Conservation (phyloP, 2,888 invertebrate species). For the Lithophane semibrunnea region DNA sequence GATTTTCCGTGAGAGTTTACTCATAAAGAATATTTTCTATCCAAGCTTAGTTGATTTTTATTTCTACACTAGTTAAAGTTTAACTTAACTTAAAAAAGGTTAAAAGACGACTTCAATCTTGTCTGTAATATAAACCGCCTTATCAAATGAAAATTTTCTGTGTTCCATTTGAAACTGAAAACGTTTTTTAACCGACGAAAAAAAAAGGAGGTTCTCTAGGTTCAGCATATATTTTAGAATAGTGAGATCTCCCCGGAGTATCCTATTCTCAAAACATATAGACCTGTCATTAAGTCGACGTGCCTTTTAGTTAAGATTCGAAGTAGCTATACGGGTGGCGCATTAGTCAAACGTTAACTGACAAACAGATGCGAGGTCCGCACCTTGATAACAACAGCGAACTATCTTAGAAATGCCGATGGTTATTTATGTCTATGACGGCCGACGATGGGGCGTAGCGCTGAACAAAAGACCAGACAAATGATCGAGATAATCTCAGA, state of each 20-base stretch:
- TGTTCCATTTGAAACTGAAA: background rate
- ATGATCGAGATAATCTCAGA: slow-evolving; percentile 85
- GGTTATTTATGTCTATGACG: slow-evolving; percentile 86
- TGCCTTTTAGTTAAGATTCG: slow-evolving; percentile 67
- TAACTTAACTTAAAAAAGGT: background rate
- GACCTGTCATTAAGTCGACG: slow-evolving; percentile 73
- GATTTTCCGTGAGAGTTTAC: slow-evolving; percentile 32
- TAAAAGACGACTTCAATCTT: background rate
- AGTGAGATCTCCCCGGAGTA: slow-evolving; percentile 35
- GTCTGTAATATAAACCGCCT: background rate
- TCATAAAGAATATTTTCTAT: slow-evolving; percentile 31
- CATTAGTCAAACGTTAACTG: slow-evolving; percentile 81
- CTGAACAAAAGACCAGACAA: slow-evolving; percentile 88
- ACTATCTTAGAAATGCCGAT: slow-evolving; percentile 86
- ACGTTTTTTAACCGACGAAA: background rate
- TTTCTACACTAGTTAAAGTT: slow-evolving; percentile 3
- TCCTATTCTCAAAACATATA: slow-evolving; percentile 68
- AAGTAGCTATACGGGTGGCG: slow-evolving; percentile 85
- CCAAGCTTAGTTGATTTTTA: slow-evolving; percentile 27
- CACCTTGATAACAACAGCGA: slow-evolving; percentile 84
- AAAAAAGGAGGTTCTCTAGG: no score
- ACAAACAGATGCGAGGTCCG: slow-evolving; percentile 87
- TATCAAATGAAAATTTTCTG: background rate
- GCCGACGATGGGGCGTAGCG: slow-evolving; percentile 76
- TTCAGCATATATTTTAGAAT: background rate